phyloP scores from a whole-genome alignment of 2,888 invertebrate genomes.

The Uloborus plumipes region DNA sequence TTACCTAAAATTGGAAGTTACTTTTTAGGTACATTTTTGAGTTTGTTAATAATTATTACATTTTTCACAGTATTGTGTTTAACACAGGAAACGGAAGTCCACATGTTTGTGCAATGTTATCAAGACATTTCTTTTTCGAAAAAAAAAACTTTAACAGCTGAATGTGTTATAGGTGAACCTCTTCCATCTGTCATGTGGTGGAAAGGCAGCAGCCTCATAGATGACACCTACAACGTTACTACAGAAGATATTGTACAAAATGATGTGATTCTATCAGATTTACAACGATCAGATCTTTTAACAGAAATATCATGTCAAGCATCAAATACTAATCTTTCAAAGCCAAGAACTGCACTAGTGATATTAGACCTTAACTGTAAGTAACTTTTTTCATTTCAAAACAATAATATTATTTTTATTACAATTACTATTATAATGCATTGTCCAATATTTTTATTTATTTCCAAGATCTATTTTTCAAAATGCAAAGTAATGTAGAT shows the following conservation, averaged over 20 bases:
- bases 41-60: too few species aligned
- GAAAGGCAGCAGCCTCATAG: conserved; percentile 57
- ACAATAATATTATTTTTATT: too few species aligned
- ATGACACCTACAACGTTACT: conserved; percentile 60
- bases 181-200: conserved; percentile 64
- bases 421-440: too few species aligned
- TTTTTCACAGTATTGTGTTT: too few species aligned
- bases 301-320: conserved; percentile 65
- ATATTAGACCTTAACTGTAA: conserved; percentile 66
- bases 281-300: conserved; percentile 63
- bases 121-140: too few species aligned
- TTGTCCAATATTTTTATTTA: too few species aligned
- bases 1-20: too few species aligned
- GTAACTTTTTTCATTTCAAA: conserved; percentile 43
- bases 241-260: conserved; percentile 63
- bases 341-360: conserved; percentile 55
- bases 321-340: conserved; percentile 65
- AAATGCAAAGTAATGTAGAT: background rate
- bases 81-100: too few species aligned
- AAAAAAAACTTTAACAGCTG: too few species aligned
- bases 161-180: conserved; percentile 62
- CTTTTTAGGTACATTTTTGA: too few species aligned
- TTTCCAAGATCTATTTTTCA: background rate
- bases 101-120: too few species aligned
- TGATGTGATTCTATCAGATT: conserved; percentile 50